Evolutionary conservation across 2,888 invertebrate genomes (phyloP), one percentile per base, ranked within the genome.

Genomic region (Seira sanloemensis): DNA sequence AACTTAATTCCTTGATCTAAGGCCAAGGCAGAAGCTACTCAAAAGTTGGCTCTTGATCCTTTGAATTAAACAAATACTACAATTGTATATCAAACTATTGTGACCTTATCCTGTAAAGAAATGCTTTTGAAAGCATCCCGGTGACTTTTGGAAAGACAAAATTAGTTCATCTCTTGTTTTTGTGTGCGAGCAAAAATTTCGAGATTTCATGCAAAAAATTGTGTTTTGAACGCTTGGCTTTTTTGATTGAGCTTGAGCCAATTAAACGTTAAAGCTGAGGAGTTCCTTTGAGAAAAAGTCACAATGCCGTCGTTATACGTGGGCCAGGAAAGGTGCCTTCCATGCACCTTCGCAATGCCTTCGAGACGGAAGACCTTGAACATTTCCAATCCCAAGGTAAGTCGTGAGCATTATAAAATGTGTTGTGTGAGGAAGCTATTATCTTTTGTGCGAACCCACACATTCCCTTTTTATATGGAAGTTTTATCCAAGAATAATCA

Each of bases 311-410:
- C 82, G 0, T 2, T 81, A 23, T 58, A 82, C 72, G 58, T 46
- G 27, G 82, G 82, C 23, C 82, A 82, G 58, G 82, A 82, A n/a
- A 23, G 82, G 67, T 82, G 82, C 58, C 72, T 82, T 77, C 82
- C 82, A 54, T 82, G 82, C 82, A 82, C 82, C 72, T 82, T 82
- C 71, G 76, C 82, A 54, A 66, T 82, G 54, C 76, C 76, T 16
- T 77, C 72, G 23, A 46, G 82, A 65, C 65, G 77, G 72, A 82
- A 24, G 71, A 82, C 82, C 82, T 77, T 82, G 66, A 82, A 67
- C 50, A 82, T 82, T 0, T 77, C 82, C 72, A 54, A 82, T 66
- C 82, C 82, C 82, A 82, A 82, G 82, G 82, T 82, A 62, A 77
- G 77, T 46, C 25, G 27, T 62, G 37, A 37, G 37, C 37, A n/a